Percentiles rank a stretch among this genome's conserved stretches.
phyloP scores from a whole-genome alignment of 1,140 invertebrate genomes.

The Bombus fervidus region DNA sequence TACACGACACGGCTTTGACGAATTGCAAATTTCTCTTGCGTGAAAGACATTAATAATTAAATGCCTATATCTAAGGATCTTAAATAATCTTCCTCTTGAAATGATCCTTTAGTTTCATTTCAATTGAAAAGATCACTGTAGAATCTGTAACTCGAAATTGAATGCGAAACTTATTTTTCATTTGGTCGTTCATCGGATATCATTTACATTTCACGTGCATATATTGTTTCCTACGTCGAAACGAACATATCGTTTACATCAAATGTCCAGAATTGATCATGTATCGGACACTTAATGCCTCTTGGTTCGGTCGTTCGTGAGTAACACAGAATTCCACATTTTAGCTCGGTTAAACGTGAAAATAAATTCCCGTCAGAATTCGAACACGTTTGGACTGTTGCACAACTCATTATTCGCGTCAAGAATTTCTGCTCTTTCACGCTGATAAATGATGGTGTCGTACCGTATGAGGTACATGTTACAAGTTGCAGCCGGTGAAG shows the following conservation, averaged over 20 bases:
- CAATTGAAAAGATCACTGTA: neutral
- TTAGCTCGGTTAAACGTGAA: neutral
- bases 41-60: no score
- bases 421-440: slow-evolving; percentile 3
- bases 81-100: neutral
- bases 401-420: slow-evolving; percentile 19
- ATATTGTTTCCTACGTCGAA: neutral
- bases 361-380: slow-evolving; percentile 23
- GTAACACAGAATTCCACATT: neutral
- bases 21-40: no score
- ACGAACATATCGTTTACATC: neutral
- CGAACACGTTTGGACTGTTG: neutral
- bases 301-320: neutral
- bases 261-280: neutral
- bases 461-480: neutral
- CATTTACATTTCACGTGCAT: neutral
- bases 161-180: neutral
- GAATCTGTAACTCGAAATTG: no score
- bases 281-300: neutral
- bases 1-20: no score
- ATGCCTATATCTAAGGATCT: no score
- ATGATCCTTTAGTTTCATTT: neutral
- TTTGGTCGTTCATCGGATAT: neutral
- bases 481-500: neutral
- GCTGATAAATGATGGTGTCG: neutral